Evolutionary conservation across 2,113 vertebrate genomes (phyloP), one percentile per base, ranked within the genome.

Genomic region (Oryzias woworae): DNA sequence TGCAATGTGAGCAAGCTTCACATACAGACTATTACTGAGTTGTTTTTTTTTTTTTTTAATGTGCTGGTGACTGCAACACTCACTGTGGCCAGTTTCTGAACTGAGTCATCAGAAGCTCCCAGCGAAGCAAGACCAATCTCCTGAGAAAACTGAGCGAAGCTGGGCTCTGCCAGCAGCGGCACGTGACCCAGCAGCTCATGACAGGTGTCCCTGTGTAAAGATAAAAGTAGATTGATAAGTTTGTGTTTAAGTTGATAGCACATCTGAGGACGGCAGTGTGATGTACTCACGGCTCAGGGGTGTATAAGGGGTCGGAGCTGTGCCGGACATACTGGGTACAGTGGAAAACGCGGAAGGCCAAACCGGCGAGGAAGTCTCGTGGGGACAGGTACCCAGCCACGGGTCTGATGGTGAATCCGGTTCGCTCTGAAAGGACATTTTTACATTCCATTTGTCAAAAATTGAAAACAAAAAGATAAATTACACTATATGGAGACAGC

Each of bases 61-160:
- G 7, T 0, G n/a, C 6, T 13, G 58, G 18, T 12, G 53, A 23
- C 14, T 44, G 26, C 24, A 13, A 52, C 1, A 86, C 92, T 90
- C 89, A 99, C 97, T 14, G 97, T 98, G 82, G 97, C 95, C 77
- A 99, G 92, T 80, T 98, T 98, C 81, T 98, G 95, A 68, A 99
- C 91, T 41, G 94, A 92, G 64, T 99, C 96, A 49, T 99, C 97
- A 7, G 96, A 96, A 62, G 96, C 95, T 14, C 97, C 97, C 5
- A 99, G 93, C n/a, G 97, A 99, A 44, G 95, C 95, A 47, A 99
- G 87, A 55, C 97, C 97, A 61, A 99, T 98, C 90, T 99, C 97
- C 86, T 99, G 97, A 43, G 97, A 98, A 86, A 99, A 99, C 47
- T 99, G 97, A 56, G 97, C 97, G 82, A 99, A 99, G 86, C 95